Conservation (phyloP, 2,113 vertebrate species). For the Girardinichthys multiradiatus region DNA sequence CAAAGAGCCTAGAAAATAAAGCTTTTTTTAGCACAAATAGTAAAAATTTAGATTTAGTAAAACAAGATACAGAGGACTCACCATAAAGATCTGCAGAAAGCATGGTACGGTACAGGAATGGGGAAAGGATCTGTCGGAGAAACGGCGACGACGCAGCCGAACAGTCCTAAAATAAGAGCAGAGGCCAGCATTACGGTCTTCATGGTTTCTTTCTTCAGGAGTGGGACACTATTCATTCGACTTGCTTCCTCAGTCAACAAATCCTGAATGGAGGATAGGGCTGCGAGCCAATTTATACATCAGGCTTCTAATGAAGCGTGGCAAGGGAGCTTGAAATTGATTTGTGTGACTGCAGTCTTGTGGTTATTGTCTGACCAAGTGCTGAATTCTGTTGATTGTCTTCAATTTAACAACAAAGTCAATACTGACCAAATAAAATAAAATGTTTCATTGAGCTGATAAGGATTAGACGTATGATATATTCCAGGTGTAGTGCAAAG, state of each 20-base stretch:
- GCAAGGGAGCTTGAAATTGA: not conserved
- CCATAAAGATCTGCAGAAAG: slow-evolving; percentile 55
- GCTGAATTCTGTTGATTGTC: not conserved
- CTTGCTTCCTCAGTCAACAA: not conserved
- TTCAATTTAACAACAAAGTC: not conserved
- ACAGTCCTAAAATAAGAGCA: slow-evolving; percentile 36
- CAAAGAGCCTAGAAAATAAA: slow-evolving; percentile 35
- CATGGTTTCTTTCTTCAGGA: not conserved
- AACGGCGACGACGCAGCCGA: slow-evolving; percentile 18
- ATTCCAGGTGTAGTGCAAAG: not conserved
- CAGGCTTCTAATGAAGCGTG: not conserved
- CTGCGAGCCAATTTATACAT: not conserved
- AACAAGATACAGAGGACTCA: slow-evolving; percentile 14
- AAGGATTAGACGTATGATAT: not conserved
- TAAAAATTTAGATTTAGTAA: not conserved
- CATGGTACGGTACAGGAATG: slow-evolving; percentile 23
- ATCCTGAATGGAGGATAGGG: not conserved
- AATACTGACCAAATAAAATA: not conserved
- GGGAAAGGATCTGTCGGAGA: not conserved
- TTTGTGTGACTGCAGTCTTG: not conserved
- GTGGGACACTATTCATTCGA: not conserved
- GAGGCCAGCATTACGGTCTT: slow-evolving; percentile 33
- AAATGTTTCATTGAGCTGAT: not conserved
- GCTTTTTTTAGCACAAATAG: not conserved
- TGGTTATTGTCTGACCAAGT: not conserved